phyloP scores from a whole-genome alignment of 2,113 vertebrate genomes.

The Nipponia nippon region DNA sequence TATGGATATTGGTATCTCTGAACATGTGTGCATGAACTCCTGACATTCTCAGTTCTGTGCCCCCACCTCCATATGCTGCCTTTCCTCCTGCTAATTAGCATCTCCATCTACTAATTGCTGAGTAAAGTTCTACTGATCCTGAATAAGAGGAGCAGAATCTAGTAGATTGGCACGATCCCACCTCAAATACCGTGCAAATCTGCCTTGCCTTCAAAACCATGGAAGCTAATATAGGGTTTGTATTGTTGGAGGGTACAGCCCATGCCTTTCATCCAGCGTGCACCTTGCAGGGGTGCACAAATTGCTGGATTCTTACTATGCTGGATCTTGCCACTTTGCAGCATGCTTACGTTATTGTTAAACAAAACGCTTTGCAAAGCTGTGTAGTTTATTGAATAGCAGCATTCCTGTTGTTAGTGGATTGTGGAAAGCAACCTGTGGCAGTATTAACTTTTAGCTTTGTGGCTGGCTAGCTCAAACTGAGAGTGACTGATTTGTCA shows the following conservation, averaged over 20 bases:
- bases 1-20: not conserved
- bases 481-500: not conserved
- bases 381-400: not conserved
- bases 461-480: not conserved
- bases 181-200: not conserved
- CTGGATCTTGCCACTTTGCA: not conserved
- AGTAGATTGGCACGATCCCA: not conserved
- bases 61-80: not conserved
- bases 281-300: not conserved
- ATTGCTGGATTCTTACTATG: not conserved
- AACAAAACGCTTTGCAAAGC: not conserved
- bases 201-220: not conserved
- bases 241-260: not conserved
- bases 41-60: not conserved
- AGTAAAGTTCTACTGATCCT: not conserved
- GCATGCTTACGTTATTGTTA: not conserved
- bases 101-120: not conserved
- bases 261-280: not conserved
- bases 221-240: not conserved
- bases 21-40: not conserved
- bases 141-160: not conserved
- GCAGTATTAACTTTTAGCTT: not conserved
- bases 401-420: not conserved
- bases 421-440: not conserved
- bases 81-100: not conserved